Evolutionary conservation across 2,797 vertebrate genomes (phyloP), one percentile per base, ranked within the genome.

Genomic region (Numenius phaeopus): DNA sequence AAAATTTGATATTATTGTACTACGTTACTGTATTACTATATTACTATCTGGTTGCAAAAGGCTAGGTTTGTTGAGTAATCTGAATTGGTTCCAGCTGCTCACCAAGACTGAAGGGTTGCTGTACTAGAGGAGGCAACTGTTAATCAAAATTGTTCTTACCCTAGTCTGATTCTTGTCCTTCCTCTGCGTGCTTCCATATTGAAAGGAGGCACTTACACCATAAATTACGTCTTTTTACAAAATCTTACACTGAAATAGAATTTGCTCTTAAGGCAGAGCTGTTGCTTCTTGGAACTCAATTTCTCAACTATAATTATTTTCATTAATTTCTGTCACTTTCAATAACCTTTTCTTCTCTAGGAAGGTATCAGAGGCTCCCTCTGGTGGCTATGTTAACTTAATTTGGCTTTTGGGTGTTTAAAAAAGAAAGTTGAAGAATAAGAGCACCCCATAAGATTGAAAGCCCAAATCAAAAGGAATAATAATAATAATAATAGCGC

Each of bases 241-340:
- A 92, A 54, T 46, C 29, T 32, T 71, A 64, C n/a, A 17, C 61
- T 14, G 66, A 71, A 83, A 72, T 32, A 71, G 79, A 84, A 73
- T 66, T 81, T 90, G 62, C 50, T 94, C 47, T 92, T 90, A 87
- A 84, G 79, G 88, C 67, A 50, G 91, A 87, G 64, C 61, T 54
- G 59, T 70, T 80, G 62, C 72, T 92, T 69, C 80, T 92, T 65
- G 39, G 69, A 95, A 96, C 84, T 90, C 61, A 65, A 44, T 95
- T 94, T 71, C 86, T 96, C 42, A 73, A 14, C 49, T 64, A 3
- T 82, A 86, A 84, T 76, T 94, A 89, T 84, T 86, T 86, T 85
- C 81, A 87, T 86, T 73, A 92, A 95, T 97, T 93, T 89, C 42
- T 78, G 66, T 95, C 87, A 59, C n/a, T 94, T 80, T 78, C 80